A percentile compares a stretch with the other conserved stretches of the same genome.
These are phyloP conservation scores for Homalodisca vitripennis DNA, from an alignment of 1,140 invertebrate species.

Conservation along the genomic window DNA sequence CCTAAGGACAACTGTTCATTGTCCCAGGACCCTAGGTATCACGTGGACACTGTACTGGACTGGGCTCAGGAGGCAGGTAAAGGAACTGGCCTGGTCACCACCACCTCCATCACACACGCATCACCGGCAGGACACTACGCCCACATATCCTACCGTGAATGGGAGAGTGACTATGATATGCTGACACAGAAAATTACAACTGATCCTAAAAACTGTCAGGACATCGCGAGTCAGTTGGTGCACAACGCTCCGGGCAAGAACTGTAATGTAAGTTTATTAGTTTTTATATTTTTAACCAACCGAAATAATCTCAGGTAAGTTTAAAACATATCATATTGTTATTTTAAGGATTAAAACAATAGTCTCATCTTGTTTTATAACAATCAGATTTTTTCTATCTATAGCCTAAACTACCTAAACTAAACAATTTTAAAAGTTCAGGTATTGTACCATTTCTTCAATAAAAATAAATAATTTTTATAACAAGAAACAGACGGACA, in stretches of 20 bases:
- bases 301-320: background rate
- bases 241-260: constrained; percentile 49
- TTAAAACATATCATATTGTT: background rate
- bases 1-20: constrained; percentile 57
- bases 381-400: too few relatives aligned
- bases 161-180: constrained; percentile 50
- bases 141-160: constrained; percentile 50
- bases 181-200: background rate
- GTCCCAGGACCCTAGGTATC: constrained; percentile 46
- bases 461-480: too few relatives aligned
- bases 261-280: constrained; percentile 46
- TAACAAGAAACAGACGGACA: too few relatives aligned
- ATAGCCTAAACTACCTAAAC: too few relatives aligned
- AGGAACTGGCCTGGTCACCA: constrained; percentile 28
- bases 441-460: too few relatives aligned
- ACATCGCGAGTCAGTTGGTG: constrained; percentile 53
- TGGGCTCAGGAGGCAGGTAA: constrained; percentile 70
- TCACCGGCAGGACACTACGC: constrained; percentile 60
- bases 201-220: constrained; percentile 45
- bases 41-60: constrained; percentile 52
- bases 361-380: too few relatives aligned
- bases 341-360: background rate
- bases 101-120: constrained; percentile 55
- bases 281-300: background rate
- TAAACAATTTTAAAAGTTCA: too few relatives aligned